phyloP scores from a whole-genome alignment of 2,797 vertebrate species.

The Centroberyx gerrardi region DNA sequence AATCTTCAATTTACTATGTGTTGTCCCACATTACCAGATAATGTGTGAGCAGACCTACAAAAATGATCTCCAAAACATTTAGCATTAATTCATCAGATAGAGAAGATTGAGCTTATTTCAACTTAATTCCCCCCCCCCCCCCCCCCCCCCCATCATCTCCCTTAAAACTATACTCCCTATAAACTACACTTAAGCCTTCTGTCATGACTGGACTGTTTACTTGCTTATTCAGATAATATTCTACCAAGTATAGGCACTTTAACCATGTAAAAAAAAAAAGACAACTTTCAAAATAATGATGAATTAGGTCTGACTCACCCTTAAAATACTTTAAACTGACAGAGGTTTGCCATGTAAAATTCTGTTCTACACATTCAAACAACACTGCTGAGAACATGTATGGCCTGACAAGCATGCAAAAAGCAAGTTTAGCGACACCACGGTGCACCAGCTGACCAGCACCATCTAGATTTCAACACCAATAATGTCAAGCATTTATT shows the following conservation, averaged over 20 bases:
- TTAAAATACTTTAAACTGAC: not conserved
- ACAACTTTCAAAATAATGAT: not conserved
- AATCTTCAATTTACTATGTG: constrained; percentile 6
- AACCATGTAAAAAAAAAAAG: not conserved
- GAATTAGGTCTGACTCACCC: not conserved
- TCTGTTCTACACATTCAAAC: constrained; percentile 5
- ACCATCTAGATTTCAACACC: constrained; percentile 47
- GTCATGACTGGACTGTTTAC: not conserved
- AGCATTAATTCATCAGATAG: not conserved
- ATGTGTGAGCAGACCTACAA: not conserved
- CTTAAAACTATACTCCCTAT: not conserved
- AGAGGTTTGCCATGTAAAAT: not conserved
- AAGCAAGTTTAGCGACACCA: constrained; percentile 15
- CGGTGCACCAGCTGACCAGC: constrained; percentile 45
- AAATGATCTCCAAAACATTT: not conserved
- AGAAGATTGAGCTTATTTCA: not conserved
- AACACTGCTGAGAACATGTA: constrained; percentile 25
- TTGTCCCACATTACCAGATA: not conserved
- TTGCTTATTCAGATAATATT: constrained; percentile 5
- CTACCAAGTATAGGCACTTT: not conserved
- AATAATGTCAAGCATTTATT: constrained; percentile 7
- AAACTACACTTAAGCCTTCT: not conserved
- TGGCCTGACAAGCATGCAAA: not conserved
- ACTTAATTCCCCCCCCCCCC: not conserved
- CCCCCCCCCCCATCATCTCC: not conserved